Percentiles rank a stretch among this genome's conserved stretches.
These are phyloP conservation scores for Eilema caniola DNA, from an alignment of 2,888 invertebrate genomes.

Conservation along the genomic window DNA sequence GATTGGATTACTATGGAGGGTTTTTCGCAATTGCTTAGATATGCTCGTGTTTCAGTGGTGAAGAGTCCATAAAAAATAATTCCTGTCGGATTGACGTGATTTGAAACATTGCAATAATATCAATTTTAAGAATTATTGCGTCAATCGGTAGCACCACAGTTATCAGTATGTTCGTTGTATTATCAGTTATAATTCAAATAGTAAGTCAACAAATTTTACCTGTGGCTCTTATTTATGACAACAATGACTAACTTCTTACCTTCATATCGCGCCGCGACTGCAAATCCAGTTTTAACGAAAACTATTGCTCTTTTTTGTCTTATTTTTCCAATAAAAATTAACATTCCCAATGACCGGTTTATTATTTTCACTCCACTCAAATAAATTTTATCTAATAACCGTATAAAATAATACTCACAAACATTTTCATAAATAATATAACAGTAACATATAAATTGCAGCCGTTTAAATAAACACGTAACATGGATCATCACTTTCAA, in stretches of 20 bases:
- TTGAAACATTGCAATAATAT: background rate
- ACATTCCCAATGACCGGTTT: background rate
- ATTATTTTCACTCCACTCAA: background rate
- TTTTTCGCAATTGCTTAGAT: too few relatives aligned
- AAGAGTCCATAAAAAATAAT: too few relatives aligned
- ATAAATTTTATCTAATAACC: background rate
- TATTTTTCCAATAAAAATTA: background rate
- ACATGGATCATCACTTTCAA: constrained; percentile 12
- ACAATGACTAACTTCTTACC: too few relatives aligned
- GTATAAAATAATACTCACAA: background rate
- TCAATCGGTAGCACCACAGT: background rate
- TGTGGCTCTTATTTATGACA: background rate
- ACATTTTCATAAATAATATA: constrained; percentile 13
- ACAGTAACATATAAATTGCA: constrained; percentile 12
- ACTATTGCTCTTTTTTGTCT: too few relatives aligned
- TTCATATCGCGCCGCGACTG: background rate
- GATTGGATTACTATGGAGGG: too few relatives aligned
- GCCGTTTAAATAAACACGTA: constrained; percentile 22
- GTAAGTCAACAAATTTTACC: background rate
- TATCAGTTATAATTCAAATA: too few relatives aligned
- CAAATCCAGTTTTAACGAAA: too few relatives aligned
- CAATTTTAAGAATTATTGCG: background rate
- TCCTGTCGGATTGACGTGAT: background rate
- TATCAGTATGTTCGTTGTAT: background rate
- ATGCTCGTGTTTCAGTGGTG: too few relatives aligned